phyloP scores from a whole-genome alignment of 1,140 invertebrate genomes.

The Drosophila ogumai region DNA sequence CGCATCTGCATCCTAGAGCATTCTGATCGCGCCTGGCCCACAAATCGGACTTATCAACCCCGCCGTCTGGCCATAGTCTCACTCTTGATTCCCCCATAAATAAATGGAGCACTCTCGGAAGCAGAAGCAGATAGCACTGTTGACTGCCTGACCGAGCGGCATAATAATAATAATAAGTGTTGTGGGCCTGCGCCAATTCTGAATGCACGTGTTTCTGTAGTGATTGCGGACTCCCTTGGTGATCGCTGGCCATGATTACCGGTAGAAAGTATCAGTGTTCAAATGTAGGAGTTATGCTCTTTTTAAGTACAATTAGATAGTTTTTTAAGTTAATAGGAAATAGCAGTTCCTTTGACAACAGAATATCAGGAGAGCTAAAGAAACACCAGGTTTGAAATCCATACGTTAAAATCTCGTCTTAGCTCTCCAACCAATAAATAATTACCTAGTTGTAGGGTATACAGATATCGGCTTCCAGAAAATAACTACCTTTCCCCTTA shows the following conservation, averaged over 20 bases:
- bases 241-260: no score
- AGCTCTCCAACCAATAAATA: no score
- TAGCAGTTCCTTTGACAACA: no score
- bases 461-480: neutral
- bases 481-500: no score
- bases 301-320: no score
- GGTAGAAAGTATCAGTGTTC: no score
- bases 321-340: no score
- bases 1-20: neutral
- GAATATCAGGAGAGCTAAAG: no score
- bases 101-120: constrained; percentile 26
- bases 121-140: constrained; percentile 30
- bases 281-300: no score
- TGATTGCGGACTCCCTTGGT: constrained; percentile 1
- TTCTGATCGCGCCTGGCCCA: constrained; percentile 3
- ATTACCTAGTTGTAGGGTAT: no score
- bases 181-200: neutral
- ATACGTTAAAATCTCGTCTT: no score
- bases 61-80: constrained; percentile 36
- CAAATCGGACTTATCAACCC: constrained; percentile 9
- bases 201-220: constrained; percentile 46
- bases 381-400: no score
- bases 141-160: constrained; percentile 21
- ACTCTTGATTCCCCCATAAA: constrained; percentile 41
- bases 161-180: constrained; percentile 38